phyloP scores from a whole-genome alignment of 2,888 invertebrate species.

The Aspidiotus rigidus region DNA sequence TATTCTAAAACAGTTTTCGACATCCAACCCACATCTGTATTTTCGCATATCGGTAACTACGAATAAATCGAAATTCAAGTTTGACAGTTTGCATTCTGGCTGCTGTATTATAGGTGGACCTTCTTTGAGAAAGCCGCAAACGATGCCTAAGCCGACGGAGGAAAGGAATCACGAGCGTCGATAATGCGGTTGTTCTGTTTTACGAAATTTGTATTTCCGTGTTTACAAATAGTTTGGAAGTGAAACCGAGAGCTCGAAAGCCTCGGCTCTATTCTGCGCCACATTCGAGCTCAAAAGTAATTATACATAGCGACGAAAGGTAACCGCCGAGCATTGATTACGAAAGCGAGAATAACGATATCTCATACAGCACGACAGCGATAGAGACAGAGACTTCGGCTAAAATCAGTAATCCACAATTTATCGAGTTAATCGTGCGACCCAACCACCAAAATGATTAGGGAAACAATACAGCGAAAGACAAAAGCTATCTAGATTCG shows the following conservation, averaged over 20 bases:
- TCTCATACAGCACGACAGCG: constrained; percentile 1
- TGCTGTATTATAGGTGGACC: too few relatives aligned
- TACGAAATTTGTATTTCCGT: constrained; percentile 18
- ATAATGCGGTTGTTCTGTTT: constrained; percentile 11
- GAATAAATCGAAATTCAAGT: too few relatives aligned
- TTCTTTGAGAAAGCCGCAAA: too few relatives aligned
- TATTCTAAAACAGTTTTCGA: too few relatives aligned
- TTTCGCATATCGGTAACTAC: too few relatives aligned
- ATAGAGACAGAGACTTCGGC: constrained; percentile 12
- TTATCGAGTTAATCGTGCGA: neutral
- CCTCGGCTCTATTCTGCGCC: constrained; percentile 16
- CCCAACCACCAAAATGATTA: neutral
- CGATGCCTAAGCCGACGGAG: too few relatives aligned
- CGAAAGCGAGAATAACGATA: constrained; percentile 15
- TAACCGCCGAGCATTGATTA: constrained; percentile 26
- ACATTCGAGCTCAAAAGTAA: constrained; percentile 18
- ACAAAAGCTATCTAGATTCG: too few relatives aligned
- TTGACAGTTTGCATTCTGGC: too few relatives aligned
- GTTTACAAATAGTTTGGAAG: constrained; percentile 12
- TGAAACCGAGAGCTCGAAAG: constrained; percentile 28
- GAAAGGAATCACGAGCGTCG: constrained; percentile 8
- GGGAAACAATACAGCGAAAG: too few relatives aligned
- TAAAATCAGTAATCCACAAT: constrained; percentile 11
- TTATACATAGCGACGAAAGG: constrained; percentile 16
- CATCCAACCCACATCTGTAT: too few relatives aligned